phyloP scores from a whole-genome alignment of 1,140 invertebrate genomes.

The Bombus sibiricus region DNA sequence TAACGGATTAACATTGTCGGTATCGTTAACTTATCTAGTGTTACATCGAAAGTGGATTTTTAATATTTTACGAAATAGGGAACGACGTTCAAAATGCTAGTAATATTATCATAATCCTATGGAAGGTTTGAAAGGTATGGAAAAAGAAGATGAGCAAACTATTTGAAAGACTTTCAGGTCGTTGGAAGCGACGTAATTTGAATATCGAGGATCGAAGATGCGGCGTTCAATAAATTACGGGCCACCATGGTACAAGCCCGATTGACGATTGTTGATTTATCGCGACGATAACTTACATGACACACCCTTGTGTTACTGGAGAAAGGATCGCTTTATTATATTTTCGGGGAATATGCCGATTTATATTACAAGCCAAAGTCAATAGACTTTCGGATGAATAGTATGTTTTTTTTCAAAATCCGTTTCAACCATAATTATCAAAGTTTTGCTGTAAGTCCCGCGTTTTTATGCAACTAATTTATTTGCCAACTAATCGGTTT shows the following conservation, averaged over 20 bases:
- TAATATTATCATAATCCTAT: slow-evolving; percentile 1
- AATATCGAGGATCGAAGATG: slow-evolving; percentile 49
- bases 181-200: slow-evolving; percentile 41
- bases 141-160: background rate
- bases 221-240: slow-evolving; percentile 53
- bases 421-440: background rate
- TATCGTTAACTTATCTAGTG: background rate
- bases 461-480: background rate
- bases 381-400: background rate
- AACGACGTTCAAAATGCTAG: background rate
- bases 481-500: background rate
- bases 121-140: background rate
- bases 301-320: background rate
- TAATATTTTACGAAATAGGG: background rate
- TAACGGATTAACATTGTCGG: background rate
- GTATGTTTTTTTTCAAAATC: slow-evolving; percentile 8
- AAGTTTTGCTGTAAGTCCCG: too few relatives aligned
- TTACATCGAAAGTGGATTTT: too few relatives aligned
- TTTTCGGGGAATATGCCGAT: slow-evolving; percentile 8
- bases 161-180: background rate
- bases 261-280: slow-evolving; percentile 58
- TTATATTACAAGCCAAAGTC: background rate
- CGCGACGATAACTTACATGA: slow-evolving; percentile 46
- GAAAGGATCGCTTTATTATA: slow-evolving; percentile 39
- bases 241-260: slow-evolving; percentile 18